Evolutionary conservation across 2,113 vertebrate genomes (phyloP).

Genomic region (Oreochromis tanganicae): DNA sequence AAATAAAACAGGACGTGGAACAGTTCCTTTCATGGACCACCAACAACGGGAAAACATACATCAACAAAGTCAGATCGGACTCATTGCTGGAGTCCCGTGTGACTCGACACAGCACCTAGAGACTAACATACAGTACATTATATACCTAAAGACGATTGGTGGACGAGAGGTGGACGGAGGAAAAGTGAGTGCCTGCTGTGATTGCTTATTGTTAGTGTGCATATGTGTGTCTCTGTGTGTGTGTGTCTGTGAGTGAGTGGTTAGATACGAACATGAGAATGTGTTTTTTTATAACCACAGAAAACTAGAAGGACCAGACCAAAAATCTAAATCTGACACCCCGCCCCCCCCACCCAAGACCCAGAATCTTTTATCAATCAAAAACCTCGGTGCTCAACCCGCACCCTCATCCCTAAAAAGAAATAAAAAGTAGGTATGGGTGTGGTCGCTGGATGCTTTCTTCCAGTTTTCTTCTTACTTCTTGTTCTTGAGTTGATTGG

Average conservation of each 20-base stretch:
- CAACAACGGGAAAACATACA: neutral
- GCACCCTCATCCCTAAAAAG: constrained; percentile 11
- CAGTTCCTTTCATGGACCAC: neutral
- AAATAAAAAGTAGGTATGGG: constrained; percentile 9
- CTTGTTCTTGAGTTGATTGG: constrained; percentile 98
- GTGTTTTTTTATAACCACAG: constrained; percentile 33
- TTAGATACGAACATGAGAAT: constrained; percentile 29
- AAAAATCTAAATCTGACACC: constrained; percentile 3
- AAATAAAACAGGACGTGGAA: neutral
- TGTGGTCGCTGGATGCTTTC: neutral
- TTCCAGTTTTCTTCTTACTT: constrained; percentile 73
- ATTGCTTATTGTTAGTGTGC: constrained; percentile 22
- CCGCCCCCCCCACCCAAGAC: neutral
- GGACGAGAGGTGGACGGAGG: constrained; percentile 42
- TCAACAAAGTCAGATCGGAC: neutral
- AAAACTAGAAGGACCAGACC: constrained; percentile 28
- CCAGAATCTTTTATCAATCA: constrained; percentile 1
- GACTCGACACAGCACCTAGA: constrained; percentile 31
- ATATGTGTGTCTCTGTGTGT: constrained; percentile 2
- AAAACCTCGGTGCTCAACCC: neutral
- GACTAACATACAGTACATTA: constrained; percentile 37
- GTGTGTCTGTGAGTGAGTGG: constrained; percentile 7
- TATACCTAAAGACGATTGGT: constrained; percentile 37
- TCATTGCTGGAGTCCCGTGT: constrained; percentile 7
- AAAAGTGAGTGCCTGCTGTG: constrained; percentile 38